phyloP scores from a whole-genome alignment of 2,888 invertebrate genomes.

The Ctena decussata region DNA sequence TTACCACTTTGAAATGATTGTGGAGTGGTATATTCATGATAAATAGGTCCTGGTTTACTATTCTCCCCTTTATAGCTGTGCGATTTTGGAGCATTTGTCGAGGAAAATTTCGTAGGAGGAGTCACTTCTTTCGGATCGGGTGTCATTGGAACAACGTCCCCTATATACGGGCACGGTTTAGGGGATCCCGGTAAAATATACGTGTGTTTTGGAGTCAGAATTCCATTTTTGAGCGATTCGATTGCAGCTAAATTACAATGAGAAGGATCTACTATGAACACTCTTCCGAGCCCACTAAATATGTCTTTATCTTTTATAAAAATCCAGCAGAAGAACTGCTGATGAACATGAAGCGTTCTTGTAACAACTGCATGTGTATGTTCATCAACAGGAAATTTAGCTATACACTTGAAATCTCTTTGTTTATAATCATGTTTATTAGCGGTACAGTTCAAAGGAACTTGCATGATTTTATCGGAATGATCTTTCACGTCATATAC shows the following conservation, averaged over 20 bases:
- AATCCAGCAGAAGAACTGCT: constrained; percentile 76
- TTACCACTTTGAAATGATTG: neutral
- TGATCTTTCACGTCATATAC: constrained; percentile 60
- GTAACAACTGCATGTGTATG: constrained; percentile 73
- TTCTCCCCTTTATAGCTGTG: neutral
- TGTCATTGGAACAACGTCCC: neutral
- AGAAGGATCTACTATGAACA: constrained; percentile 54
- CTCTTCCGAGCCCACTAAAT: constrained; percentile 47
- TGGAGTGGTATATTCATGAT: neutral
- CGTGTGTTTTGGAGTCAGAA: constrained; percentile 27
- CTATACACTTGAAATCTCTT: constrained; percentile 71
- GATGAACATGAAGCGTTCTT: constrained; percentile 53
- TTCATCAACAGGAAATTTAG: constrained; percentile 70
- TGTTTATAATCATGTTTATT: constrained; percentile 5
- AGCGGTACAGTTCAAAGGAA: constrained; percentile 51
- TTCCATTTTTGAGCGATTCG: constrained; percentile 42
- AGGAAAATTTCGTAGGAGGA: neutral
- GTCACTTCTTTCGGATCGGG: neutral
- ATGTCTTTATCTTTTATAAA: constrained; percentile 67
- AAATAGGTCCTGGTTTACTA: neutral
- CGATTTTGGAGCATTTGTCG: neutral
- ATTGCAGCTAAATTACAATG: constrained; percentile 54
- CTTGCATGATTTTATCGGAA: constrained; percentile 43
- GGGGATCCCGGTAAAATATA: constrained; percentile 36
- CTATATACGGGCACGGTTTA: constrained; percentile 45